Evolutionary conservation across 2,797 vertebrate species (phyloP).

Genomic region (Diceros bicornis): DNA sequence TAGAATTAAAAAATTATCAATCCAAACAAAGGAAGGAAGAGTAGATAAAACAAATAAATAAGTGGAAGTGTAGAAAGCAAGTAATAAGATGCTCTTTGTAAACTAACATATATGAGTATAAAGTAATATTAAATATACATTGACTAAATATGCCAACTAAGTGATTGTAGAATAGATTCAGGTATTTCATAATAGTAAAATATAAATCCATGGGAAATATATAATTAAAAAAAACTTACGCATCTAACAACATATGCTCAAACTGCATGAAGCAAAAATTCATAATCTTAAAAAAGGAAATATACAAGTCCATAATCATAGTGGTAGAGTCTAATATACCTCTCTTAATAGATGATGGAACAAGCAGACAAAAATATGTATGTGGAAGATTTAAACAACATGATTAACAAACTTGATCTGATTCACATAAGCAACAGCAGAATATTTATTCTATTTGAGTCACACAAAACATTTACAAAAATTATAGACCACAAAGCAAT

Average conservation of each 20-base stretch:
- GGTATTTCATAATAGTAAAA: not conserved
- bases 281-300: not conserved
- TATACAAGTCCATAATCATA: not conserved
- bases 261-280: not conserved
- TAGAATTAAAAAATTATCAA: not conserved
- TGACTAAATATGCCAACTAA: not conserved
- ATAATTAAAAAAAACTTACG: not conserved
- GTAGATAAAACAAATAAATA: not conserved
- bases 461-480: not conserved
- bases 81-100: not conserved
- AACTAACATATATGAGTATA: not conserved
- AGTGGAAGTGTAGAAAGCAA: not conserved
- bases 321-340: not conserved
- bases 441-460: not conserved
- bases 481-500: not conserved
- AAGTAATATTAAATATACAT: not conserved
- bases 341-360: not conserved
- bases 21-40: not conserved
- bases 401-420: not conserved
- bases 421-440: not conserved
- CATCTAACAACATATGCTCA: not conserved
- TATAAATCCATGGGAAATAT: not conserved
- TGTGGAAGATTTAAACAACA: not conserved
- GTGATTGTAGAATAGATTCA: not conserved
- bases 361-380: not conserved